Evolutionary conservation across 2,113 vertebrate genomes (phyloP), one percentile per base, ranked within the genome.

Genomic region (Brachyhypopomus gauderio): DNA sequence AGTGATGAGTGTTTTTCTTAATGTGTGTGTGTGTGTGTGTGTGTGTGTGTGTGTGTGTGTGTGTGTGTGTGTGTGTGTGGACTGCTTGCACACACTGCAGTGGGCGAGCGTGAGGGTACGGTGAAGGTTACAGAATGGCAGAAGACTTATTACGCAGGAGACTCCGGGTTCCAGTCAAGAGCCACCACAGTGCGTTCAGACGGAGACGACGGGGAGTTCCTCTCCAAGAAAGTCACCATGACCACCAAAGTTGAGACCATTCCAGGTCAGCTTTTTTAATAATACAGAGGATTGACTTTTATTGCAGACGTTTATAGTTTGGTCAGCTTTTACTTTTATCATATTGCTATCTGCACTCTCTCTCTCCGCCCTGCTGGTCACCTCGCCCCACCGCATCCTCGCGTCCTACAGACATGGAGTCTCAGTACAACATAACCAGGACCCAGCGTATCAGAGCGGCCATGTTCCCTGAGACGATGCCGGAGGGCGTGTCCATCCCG

Each of bases 111-210:
- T 6, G 88, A 91, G 0, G 86, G 86, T 12, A 79, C 90, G 1
- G 88, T 88, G 88, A 99, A 97, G 91, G 97, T 99, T 91, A 86
- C 91, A 0, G 93, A 97, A 79, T 98, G 97, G 97, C 95, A 97
- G 87, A 89, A 96, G 45, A 93, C 93, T 0, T 94, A 93, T 86
- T 98, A 98, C 0, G 56, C 55, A 36, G 0, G 83, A 0, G 97
- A 98, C 90, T 99, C 97, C 0, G 97, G 97, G 74, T 96, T 98
- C 91, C 96, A 99, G 87, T 98, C 97, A 0, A 95, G 96, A 0
- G 94, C 95, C 86, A 95, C 92, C 84, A 98, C 97, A 0, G 90
- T 98, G 84, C 94, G 95, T 88, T 86, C 88, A 79, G 96, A 96
- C 12, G 45, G 45, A 0, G 96, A 97, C 0, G 95, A 96, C 0